phyloP scores from a whole-genome alignment of 2,888 invertebrate species.

The Eristalinus aeneus region DNA sequence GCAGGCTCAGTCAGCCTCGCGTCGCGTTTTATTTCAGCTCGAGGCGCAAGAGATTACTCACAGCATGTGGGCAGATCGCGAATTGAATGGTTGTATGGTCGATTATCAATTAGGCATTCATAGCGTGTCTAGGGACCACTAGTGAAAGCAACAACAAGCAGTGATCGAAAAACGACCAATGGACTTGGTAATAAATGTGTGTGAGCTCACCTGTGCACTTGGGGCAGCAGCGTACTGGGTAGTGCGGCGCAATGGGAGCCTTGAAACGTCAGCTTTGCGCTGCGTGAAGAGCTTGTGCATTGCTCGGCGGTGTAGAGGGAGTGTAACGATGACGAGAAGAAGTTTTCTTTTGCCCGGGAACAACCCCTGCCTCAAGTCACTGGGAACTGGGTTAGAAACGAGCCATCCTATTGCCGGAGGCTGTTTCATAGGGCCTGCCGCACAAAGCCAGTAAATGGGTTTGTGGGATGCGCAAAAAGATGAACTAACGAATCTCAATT shows the following conservation, averaged over 20 bases:
- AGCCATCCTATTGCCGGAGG: neutral
- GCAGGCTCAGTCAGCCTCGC: slow-evolving; percentile 16
- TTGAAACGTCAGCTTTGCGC: neutral
- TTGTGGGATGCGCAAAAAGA: neutral
- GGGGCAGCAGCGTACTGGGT: neutral
- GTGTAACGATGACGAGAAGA: slow-evolving; percentile 35
- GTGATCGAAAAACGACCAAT: slow-evolving; percentile 44
- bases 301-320: neutral
- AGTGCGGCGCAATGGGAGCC: neutral
- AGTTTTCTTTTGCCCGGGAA: neutral
- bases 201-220: slow-evolving; percentile 8
- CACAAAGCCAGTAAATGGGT: neutral
- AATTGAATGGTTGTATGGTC: slow-evolving; percentile 41
- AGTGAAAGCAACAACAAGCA: slow-evolving; percentile 56
- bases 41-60: slow-evolving; percentile 46
- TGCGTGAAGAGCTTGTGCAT: neutral
- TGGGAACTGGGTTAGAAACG: slow-evolving; percentile 48
- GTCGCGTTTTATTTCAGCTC: slow-evolving; percentile 43
- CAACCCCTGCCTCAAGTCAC: neutral
- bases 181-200: slow-evolving; percentile 56
- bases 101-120: slow-evolving; percentile 70
- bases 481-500: neutral
- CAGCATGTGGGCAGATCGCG: slow-evolving; percentile 59
- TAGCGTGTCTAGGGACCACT: slow-evolving; percentile 59
- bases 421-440: neutral